Conservation (phyloP, 2,113 vertebrate genomes). For the Misgurnus anguillicaudatus region DNA sequence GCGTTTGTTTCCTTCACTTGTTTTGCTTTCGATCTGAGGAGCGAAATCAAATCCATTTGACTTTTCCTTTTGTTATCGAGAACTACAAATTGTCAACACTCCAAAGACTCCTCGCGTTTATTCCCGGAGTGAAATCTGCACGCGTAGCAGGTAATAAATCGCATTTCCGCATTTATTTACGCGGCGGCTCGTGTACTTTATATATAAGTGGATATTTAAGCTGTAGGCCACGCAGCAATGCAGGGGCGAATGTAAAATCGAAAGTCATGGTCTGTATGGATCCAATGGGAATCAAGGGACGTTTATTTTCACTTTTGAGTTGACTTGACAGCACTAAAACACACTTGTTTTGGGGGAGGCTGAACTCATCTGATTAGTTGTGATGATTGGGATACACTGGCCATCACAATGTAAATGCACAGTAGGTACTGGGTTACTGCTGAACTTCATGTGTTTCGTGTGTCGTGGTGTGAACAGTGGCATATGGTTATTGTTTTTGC, state of each 20-base stretch:
- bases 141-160: conserved; percentile 55
- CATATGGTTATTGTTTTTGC: background rate
- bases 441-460: background rate
- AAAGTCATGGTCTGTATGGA: conserved; percentile 57
- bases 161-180: conserved; percentile 55
- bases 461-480: background rate
- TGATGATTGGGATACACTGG: conserved; percentile 12
- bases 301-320: conserved; percentile 81
- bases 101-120: conserved; percentile 4
- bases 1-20: conserved; percentile 83
- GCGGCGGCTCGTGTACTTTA: conserved; percentile 2
- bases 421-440: background rate
- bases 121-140: conserved; percentile 3
- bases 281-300: conserved; percentile 59
- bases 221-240: conserved; percentile 13
- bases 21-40: conserved; percentile 97
- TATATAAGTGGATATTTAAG: conserved; percentile 27
- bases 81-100: conserved; percentile 20
- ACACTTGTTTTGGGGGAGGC: background rate
- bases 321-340: conserved; percentile 53
- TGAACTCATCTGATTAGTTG: background rate
- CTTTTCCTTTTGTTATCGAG: conserved; percentile 79
- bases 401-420: background rate
- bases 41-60: conserved; percentile 74
- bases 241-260: conserved; percentile 53